phyloP scores from a whole-genome alignment of 2,888 invertebrate genomes.

The Pterostichus madidus region DNA sequence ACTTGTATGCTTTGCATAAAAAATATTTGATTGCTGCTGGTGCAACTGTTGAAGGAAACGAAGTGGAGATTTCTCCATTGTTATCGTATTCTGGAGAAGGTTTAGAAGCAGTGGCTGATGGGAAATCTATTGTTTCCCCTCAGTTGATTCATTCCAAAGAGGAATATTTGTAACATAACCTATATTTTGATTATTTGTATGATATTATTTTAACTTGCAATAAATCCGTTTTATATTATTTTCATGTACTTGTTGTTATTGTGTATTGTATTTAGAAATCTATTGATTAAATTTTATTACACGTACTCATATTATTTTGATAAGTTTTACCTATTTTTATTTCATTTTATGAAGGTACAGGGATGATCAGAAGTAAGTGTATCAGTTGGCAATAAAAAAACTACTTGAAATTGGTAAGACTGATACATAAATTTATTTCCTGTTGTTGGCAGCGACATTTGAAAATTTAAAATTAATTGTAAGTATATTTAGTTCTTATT shows the following conservation, averaged over 20 bases:
- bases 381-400: no score
- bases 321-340: no score
- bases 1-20: conserved; percentile 87
- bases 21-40: conserved; percentile 91
- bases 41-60: conserved; percentile 84
- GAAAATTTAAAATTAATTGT: no score
- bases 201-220: not conserved
- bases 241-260: not conserved
- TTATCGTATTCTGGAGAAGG: conserved; percentile 95
- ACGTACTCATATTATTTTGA: no score
- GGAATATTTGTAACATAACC: conserved; percentile 24
- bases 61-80: conserved; percentile 94
- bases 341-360: no score
- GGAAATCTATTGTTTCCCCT: conserved; percentile 85
- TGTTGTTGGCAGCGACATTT: no score
- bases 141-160: conserved; percentile 34
- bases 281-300: no score
- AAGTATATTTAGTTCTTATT: no score
- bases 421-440: no score
- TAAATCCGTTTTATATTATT: not conserved
- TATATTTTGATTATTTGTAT: not conserved
- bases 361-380: no score
- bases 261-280: no score
- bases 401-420: no score
- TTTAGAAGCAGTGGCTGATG: conserved; percentile 83